Evolutionary conservation across 1,140 invertebrate genomes (phyloP).

Genomic region (Drosophila repletoides): DNA sequence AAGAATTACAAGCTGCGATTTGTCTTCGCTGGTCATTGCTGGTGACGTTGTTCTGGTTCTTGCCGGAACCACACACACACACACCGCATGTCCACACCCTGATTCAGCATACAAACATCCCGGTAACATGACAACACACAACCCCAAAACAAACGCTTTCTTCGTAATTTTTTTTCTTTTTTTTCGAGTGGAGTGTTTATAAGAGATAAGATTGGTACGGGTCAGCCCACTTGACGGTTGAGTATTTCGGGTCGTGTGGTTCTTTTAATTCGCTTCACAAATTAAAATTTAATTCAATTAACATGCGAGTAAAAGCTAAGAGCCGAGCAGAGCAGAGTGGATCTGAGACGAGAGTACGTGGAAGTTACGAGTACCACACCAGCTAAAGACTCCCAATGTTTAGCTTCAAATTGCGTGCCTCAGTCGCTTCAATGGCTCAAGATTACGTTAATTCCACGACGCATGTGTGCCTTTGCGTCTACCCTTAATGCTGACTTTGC

Average conservation of each 20-base stretch:
- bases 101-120: slow-evolving; percentile 58
- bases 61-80: no score
- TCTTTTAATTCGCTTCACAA: slow-evolving; percentile 58
- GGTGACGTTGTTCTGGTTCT: no score
- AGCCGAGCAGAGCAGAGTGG: not conserved
- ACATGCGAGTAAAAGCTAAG: slow-evolving; percentile 4
- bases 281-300: slow-evolving; percentile 79
- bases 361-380: slow-evolving; percentile 9
- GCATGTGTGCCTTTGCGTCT: slow-evolving; percentile 4
- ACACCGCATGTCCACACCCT: slow-evolving; percentile 7
- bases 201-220: slow-evolving; percentile 38
- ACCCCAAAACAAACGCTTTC: not conserved
- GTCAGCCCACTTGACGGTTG: slow-evolving; percentile 19
- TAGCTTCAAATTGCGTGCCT: slow-evolving; percentile 16
- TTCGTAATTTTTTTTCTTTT: not conserved
- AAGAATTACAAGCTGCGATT: no score
- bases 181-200: slow-evolving; percentile 25
- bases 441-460: not conserved
- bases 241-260: not conserved
- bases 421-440: slow-evolving; percentile 12
- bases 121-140: slow-evolving; percentile 44
- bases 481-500: slow-evolving; percentile 55
- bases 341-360: not conserved
- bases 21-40: no score
- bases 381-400: not conserved